Percentiles rank a stretch among this genome's conserved stretches.
Conservation (phyloP, 2,113 vertebrate species). For the Menura novaehollandiae region DNA sequence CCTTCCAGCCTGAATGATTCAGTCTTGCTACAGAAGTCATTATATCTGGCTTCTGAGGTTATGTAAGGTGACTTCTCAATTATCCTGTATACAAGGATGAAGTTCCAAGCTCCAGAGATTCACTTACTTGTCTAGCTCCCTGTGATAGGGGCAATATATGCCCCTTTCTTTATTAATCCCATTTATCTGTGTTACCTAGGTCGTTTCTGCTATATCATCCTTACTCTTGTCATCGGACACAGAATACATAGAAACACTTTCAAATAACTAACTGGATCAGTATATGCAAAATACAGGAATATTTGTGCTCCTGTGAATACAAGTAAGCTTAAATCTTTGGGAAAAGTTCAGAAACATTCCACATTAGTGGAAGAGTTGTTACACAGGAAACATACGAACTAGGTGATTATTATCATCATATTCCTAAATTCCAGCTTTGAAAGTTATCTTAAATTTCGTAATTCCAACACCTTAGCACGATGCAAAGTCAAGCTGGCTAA, state of each 20-base stretch:
- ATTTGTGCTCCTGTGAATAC: background rate
- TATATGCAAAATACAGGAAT: background rate
- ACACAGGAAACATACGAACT: background rate
- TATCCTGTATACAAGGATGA: background rate
- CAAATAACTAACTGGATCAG: background rate
- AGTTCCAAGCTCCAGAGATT: background rate
- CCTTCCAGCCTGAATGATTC: background rate
- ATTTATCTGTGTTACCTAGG: background rate
- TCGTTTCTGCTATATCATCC: background rate
- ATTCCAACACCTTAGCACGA: background rate
- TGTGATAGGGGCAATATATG: background rate
- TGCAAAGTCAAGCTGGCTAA: background rate
- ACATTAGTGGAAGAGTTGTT: background rate
- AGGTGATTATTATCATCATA: background rate
- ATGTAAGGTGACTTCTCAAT: background rate
- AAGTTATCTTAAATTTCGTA: background rate
- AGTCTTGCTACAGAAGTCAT: background rate
- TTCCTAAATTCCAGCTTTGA: background rate
- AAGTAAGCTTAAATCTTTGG: background rate
- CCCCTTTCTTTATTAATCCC: background rate
- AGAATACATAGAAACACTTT: background rate
- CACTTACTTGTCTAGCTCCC: background rate
- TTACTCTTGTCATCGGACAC: background rate
- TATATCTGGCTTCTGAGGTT: background rate
- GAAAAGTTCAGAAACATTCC: background rate